Evolutionary conservation across 30 jellyfish, hydroid and myxozoan species (phyloP), one percentile per base, ranked within the genome.

Genomic region (Morbakka virulenta): DNA sequence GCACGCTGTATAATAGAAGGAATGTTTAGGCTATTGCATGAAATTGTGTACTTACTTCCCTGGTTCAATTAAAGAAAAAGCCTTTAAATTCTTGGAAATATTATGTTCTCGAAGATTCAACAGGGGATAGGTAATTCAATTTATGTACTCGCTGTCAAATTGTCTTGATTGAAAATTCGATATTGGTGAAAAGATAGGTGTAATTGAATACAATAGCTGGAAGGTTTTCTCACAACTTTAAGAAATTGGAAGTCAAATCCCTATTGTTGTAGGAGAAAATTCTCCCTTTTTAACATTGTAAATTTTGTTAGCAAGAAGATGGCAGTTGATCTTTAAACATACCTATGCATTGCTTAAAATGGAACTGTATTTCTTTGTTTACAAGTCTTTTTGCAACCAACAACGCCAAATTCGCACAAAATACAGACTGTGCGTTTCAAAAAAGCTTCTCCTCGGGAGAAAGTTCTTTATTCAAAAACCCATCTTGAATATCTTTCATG

Each of bases 81-180:
- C 17, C 57, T 41, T 41, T 17, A 41, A 17, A 41, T 17, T 17
- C 57, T 41, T 9, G 57, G 57, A 41, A 17, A 41, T 41, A 41
- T 17, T 9, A 41, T 41, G 57, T 41, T 41, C 17, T 41, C 57
- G 13, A 67, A 62, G 80, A 22, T 34, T 75, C 77, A 11, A 61
- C 25, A 52, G 89, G 26, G 20, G 74, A 22, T 3, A 77, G 70
- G 61, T 24, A 77, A 17, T 77, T 24, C 21, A 77, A 32, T 52
- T 77, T 77, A 77, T 77, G 84, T 22, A 77, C 64, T 52, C 48
- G 35, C 29, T 77, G 68, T 27, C 35, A 25, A 4, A 35, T 77
- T 77, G 80, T 82, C 64, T 77, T 63, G 31, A 35, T 21, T 63
- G 84, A 63, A 77, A 77, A 50, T 77, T 77, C 52, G 64, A 64